Evolutionary conservation across 2,113 vertebrate species (phyloP).

Genomic region (Tapirus terrestris): DNA sequence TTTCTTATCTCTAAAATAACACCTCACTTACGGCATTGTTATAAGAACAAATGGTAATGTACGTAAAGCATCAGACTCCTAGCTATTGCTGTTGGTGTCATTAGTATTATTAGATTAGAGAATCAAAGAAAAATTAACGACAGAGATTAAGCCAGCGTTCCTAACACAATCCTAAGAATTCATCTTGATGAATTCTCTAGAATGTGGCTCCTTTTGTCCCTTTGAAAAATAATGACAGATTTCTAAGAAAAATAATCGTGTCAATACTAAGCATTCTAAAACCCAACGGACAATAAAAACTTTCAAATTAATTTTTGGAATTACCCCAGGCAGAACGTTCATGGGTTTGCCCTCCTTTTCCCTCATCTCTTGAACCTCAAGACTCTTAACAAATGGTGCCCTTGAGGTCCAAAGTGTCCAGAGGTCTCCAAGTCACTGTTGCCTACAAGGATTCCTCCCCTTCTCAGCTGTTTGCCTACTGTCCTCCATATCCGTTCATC

Average conservation of each 20-base stretch:
- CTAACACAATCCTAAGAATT: constrained; percentile 5
- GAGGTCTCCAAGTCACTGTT: neutral
- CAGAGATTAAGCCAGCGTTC: neutral
- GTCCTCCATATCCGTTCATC: neutral
- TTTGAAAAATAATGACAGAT: constrained; percentile 65
- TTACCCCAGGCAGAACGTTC: neutral
- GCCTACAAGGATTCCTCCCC: neutral
- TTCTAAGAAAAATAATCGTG: constrained; percentile 42
- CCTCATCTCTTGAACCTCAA: neutral
- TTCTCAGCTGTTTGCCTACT: neutral
- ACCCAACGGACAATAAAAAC: neutral
- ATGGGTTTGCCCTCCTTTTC: neutral
- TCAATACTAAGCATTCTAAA: neutral
- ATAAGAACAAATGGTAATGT: neutral
- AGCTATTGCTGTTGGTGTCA: neutral
- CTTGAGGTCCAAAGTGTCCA: no score
- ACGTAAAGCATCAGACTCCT: neutral
- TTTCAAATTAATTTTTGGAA: constrained; percentile 7
- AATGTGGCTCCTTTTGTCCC: constrained; percentile 10
- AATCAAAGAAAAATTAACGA: neutral
- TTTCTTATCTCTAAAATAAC: neutral
- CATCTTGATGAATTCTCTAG: constrained; percentile 38
- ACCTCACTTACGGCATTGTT: neutral
- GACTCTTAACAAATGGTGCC: neutral
- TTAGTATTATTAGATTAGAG: constrained; percentile 26